Evolutionary conservation across 2,113 vertebrate genomes (phyloP), one percentile per base, ranked within the genome.

Genomic region (Thunnus thynnus): DNA sequence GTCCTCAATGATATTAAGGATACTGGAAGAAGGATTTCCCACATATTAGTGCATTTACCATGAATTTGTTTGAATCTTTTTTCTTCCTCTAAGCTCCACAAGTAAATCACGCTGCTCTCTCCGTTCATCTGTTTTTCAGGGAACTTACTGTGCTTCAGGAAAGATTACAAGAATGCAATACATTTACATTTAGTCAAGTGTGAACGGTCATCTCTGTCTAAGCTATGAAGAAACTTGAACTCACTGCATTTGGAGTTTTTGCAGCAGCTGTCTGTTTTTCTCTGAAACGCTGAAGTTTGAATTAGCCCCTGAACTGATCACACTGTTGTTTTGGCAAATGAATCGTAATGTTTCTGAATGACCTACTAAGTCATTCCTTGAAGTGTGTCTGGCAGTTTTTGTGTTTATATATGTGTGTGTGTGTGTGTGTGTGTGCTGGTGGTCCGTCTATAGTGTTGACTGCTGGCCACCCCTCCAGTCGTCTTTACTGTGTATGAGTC

Each of bases 321-420:
- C 22, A 7, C 48, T 30, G 20, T 73, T 85, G 66, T 86, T 76
- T 78, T 78, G 27, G 32, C 70, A 77, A 76, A 87, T 82, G 32
- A 73, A 72, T 71, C 0, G 25, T 60, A 64, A 81, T 82, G 50
- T 84, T 80, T 82, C 68, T 77, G 80, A 84, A 83, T 70, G 70
- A 62, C 46, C 76, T 44, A 25, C 76, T 70, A 18, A 56, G 79
- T 89, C 70, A 80, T 70, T 77, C 56, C 48, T 70, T 52, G 57
- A 48, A 85, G 75, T 44, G 77, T 52, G 76, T 69, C 51, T 63
- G 75, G 27, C 25, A 27, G 50, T 47, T 41, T 57, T 27, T n/a
- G 48, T 55, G 54, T 55, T 44, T 51, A 17, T 54, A 17, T 30
- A 60, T 36, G 10, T 48, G 56, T 12, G 30, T 52, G 9, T 46